Percentiles rank a stretch among this genome's conserved stretches.
These are phyloP conservation scores for Synanthedon formicaeformis DNA, from an alignment of 2,888 invertebrate species.

Conservation along the genomic window DNA sequence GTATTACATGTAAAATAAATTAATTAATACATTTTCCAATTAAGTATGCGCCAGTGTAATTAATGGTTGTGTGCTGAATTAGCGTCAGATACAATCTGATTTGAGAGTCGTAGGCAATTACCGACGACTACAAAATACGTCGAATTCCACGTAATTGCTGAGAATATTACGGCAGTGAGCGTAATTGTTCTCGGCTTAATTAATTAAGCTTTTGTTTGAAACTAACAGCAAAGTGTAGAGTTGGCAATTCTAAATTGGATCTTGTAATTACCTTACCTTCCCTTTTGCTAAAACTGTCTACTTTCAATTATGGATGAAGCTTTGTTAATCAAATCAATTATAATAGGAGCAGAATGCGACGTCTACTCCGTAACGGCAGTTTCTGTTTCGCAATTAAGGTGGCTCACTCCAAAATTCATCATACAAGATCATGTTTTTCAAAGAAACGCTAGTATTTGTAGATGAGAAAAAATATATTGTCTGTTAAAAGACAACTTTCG, in stretches of 20 bases:
- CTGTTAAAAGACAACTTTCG: no score
- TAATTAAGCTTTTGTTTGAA: conserved; percentile 72
- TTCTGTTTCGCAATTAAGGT: conserved; percentile 27
- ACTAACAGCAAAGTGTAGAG: conserved; percentile 71
- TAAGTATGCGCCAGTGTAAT: conserved; percentile 34
- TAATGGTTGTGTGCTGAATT: conserved; percentile 59
- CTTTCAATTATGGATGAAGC: conserved; percentile 66
- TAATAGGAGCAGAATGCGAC: conserved; percentile 56
- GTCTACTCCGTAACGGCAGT: conserved; percentile 35
- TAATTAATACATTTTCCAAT: conserved; percentile 65
- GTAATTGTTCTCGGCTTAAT: conserved; percentile 72
- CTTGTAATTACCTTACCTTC: conserved; percentile 70
- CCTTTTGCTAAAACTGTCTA: conserved; percentile 64
- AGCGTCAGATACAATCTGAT: conserved; percentile 62
- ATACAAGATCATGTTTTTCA: no score
- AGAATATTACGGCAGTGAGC: conserved; percentile 68
- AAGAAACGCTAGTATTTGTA: no score
- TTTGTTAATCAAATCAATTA: conserved; percentile 66
- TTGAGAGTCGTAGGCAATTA: conserved; percentile 58
- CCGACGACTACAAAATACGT: conserved; percentile 62
- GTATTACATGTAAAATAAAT: conserved; percentile 16
- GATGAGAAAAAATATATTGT: no score
- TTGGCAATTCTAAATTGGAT: conserved; percentile 72
- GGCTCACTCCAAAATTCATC: no score
- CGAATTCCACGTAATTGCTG: conserved; percentile 68